phyloP scores from a whole-genome alignment of 1,140 invertebrate genomes.

The Lepidurus packardi region DNA sequence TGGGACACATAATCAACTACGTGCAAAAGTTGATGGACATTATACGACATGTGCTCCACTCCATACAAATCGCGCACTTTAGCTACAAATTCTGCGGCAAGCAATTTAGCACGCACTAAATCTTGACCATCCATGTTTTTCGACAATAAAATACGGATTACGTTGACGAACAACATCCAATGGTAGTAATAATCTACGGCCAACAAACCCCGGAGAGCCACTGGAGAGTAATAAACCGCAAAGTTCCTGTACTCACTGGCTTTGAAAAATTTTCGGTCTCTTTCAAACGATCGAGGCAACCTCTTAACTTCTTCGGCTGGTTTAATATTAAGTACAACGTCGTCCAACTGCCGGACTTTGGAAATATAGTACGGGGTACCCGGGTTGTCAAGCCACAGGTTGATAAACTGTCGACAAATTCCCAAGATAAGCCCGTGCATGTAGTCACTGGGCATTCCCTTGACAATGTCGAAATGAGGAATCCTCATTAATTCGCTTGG shows the following conservation, averaged over 20 bases:
- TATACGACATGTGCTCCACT: slow-evolving; percentile 25
- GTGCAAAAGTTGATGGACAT: slow-evolving; percentile 26
- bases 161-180: slow-evolving; percentile 27
- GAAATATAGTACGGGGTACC: not conserved
- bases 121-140: slow-evolving; percentile 23
- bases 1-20: slow-evolving; percentile 4
- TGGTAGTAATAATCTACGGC: slow-evolving; percentile 23
- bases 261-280: slow-evolving; percentile 3
- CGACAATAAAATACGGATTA: not conserved
- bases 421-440: slow-evolving; percentile 27
- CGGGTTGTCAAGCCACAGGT: not conserved
- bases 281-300: slow-evolving; percentile 12
- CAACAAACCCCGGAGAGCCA: slow-evolving; percentile 23
- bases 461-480: slow-evolving; percentile 24
- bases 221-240: slow-evolving; percentile 28
- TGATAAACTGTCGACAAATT: slow-evolving; percentile 8
- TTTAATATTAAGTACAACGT: not conserved
- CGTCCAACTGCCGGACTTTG: slow-evolving; percentile 2
- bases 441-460: slow-evolving; percentile 17
- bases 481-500: not conserved
- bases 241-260: slow-evolving; percentile 31
- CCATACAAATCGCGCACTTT: slow-evolving; percentile 22
- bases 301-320: slow-evolving; percentile 25
- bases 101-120: not conserved
- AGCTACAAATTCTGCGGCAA: not conserved